Evolutionary conservation across 2,797 vertebrate species (phyloP).

Genomic region (Chlorospingus flavigularis): DNA sequence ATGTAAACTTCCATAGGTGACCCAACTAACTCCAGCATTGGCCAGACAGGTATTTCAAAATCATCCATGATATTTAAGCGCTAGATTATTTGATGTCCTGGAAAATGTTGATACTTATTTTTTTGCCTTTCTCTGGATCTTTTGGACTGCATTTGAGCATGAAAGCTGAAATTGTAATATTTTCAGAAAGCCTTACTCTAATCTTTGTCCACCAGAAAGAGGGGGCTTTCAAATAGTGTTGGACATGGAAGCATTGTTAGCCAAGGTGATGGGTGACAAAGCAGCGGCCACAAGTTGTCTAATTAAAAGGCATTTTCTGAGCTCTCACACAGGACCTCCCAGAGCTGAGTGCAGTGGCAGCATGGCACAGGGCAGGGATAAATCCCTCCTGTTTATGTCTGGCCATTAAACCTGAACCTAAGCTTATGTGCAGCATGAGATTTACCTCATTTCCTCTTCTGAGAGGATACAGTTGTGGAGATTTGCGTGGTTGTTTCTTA

Average conservation of each 20-base stretch:
- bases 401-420: not conserved
- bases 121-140: not conserved
- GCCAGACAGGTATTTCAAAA: not conserved
- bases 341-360: not conserved
- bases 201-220: not conserved
- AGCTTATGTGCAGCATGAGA: not conserved
- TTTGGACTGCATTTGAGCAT: not conserved
- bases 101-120: not conserved
- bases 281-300: not conserved
- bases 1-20: not conserved
- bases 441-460: not conserved
- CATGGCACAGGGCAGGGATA: not conserved
- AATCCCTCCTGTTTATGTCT: not conserved
- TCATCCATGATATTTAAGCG: not conserved
- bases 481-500: not conserved
- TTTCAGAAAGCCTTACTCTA: not conserved
- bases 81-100: not conserved
- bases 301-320: not conserved
- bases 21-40: not conserved
- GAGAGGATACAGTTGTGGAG: not conserved
- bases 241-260: not conserved
- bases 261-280: not conserved
- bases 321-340: not conserved
- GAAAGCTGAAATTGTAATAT: not conserved
- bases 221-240: rapidly evolving